Conservation (phyloP, 1,140 invertebrate genomes). For the Drosophila nebulosa region DNA sequence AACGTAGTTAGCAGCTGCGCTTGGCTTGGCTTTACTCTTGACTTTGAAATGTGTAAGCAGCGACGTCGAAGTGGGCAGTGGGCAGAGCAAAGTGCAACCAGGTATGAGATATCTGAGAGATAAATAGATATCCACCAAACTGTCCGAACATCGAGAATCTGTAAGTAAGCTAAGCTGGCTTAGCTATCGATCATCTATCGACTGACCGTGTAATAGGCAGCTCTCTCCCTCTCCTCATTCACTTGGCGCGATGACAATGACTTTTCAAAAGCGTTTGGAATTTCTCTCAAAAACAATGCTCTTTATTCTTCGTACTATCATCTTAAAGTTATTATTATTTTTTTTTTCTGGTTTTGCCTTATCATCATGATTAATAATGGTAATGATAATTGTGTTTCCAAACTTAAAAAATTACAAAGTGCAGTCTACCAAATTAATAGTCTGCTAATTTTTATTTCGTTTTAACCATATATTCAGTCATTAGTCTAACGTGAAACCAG, state of each 20-base stretch:
- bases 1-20: constrained; percentile 52
- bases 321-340: no score
- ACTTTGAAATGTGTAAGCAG: constrained; percentile 58
- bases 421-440: neutral
- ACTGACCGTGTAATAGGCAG: neutral
- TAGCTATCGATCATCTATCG: neutral
- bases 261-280: neutral
- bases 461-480: neutral
- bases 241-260: neutral
- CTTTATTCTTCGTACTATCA: neutral
- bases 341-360: neutral
- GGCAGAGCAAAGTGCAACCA: constrained; percentile 35
- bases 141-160: neutral
- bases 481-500: neutral
- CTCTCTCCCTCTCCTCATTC: no score
- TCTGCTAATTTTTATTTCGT: neutral
- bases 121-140: no score
- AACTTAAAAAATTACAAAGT: neutral
- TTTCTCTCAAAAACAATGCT: neutral
- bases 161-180: no score
- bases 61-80: neutral
- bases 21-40: constrained; percentile 48
- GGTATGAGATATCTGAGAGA: neutral
- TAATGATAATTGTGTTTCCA: neutral
- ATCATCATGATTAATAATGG: neutral